phyloP scores from a whole-genome alignment of 2,888 invertebrate species.

The Alentia gelatinosa region DNA sequence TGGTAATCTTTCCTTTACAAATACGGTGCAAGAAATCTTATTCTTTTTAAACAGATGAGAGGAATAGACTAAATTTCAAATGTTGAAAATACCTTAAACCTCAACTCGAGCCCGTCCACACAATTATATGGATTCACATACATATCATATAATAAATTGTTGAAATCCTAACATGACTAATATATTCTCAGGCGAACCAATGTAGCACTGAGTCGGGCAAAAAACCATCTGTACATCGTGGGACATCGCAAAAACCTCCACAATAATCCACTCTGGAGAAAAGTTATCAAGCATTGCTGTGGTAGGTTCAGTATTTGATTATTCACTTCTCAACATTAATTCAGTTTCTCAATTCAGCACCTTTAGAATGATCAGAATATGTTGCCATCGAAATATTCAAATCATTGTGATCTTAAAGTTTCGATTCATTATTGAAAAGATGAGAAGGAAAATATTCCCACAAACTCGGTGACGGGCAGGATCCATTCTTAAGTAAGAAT shows the following conservation, averaged over 20 bases:
- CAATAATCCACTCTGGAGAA: conserved; percentile 70
- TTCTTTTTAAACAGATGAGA: not conserved
- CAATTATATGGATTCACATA: not conserved
- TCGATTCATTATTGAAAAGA: not conserved
- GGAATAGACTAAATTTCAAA: not conserved
- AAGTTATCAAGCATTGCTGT: conserved; percentile 70
- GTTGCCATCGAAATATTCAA: not conserved
- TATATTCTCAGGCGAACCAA: conserved; percentile 70
- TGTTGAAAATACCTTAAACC: not conserved
- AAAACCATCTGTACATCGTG: conserved; percentile 73
- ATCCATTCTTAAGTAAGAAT: no score
- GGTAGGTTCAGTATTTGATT: conserved; percentile 61
- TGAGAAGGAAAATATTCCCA: not conserved
- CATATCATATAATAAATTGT: not conserved
- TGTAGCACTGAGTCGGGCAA: conserved; percentile 75
- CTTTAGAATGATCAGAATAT: not conserved
- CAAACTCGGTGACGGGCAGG: no score
- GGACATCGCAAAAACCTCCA: conserved; percentile 70
- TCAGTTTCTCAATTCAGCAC: not conserved
- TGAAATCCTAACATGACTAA: not conserved
- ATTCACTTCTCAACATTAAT: not conserved
- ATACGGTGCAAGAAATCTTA: not conserved
- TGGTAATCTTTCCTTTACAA: not conserved
- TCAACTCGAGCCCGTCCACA: not conserved
- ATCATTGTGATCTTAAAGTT: not conserved